Conservation (phyloP, 2,113 vertebrate species). For the Bubalus kerabau region DNA sequence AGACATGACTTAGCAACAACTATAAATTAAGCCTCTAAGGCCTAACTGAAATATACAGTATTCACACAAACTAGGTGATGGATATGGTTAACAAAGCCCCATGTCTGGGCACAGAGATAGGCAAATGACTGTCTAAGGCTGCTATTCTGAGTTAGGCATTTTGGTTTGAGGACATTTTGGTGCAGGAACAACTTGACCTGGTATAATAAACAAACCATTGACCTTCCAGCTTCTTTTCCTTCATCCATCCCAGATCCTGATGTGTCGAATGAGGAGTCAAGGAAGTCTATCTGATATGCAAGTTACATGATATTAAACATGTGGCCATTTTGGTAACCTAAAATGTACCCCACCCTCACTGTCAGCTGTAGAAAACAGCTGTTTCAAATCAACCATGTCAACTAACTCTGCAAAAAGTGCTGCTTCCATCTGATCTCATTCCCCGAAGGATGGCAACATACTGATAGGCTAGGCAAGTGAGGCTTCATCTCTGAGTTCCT, state of each 20-base stretch:
- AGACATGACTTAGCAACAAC: not conserved
- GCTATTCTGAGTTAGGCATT: conserved; percentile 41
- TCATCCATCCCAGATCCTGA: not conserved
- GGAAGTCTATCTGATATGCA: not conserved
- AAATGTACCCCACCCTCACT: not conserved
- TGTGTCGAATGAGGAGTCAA: not conserved
- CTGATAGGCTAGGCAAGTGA: not conserved
- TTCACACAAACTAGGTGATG: not conserved
- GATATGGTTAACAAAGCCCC: not conserved
- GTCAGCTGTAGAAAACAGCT: not conserved
- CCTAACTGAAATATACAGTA: not conserved
- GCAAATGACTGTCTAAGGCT: not conserved
- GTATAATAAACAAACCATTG: conserved; percentile 15
- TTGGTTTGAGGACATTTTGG: conserved; percentile 30
- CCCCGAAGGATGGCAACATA: not conserved
- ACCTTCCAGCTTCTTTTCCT: not conserved
- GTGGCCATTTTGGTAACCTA: not conserved
- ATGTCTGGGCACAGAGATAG: not conserved
- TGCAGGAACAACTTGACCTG: conserved; percentile 2
- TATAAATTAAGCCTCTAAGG: not conserved
- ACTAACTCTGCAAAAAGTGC: not conserved
- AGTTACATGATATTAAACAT: not conserved
- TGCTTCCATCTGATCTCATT: not conserved
- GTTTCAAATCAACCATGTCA: not conserved
- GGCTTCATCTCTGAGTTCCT: conserved; percentile 16